phyloP scores from a whole-genome alignment of 2,888 invertebrate genomes.

The Oligia fasciuncula region DNA sequence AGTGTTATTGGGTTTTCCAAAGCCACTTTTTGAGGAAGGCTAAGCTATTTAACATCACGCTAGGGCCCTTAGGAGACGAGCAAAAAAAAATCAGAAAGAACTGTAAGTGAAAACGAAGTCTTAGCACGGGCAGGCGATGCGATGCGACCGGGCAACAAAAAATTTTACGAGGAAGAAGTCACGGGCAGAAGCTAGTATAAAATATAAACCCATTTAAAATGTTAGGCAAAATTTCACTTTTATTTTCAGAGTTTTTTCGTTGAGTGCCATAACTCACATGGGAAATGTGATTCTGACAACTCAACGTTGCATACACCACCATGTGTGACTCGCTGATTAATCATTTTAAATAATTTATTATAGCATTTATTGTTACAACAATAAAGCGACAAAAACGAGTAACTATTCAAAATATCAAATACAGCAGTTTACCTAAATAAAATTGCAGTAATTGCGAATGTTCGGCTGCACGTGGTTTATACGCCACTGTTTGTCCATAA shows the following conservation, averaged over 20 bases:
- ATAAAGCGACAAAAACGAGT: background rate
- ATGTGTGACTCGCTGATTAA: slow-evolving; percentile 39
- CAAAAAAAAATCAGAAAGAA: no score
- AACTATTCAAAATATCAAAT: background rate
- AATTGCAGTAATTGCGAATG: background rate
- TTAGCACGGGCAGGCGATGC: no score
- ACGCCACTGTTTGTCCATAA: no score
- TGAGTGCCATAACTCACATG: slow-evolving; percentile 47
- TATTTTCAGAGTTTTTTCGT: slow-evolving; percentile 22
- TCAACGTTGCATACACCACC: slow-evolving; percentile 31
- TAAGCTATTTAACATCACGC: no score
- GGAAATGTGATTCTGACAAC: slow-evolving; percentile 45
- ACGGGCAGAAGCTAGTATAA: no score
- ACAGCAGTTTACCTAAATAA: background rate
- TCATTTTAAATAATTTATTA: slow-evolving; percentile 28
- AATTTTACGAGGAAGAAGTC: no score
- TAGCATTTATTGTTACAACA: background rate
- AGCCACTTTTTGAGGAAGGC: no score
- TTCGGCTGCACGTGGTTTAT: background rate
- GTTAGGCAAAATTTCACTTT: background rate
- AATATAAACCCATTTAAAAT: background rate
- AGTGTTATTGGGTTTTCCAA: no score
- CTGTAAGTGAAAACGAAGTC: no score
- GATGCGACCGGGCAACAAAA: no score
- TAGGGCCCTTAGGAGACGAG: no score